A percentile compares a stretch with the other conserved stretches of the same genome.
phyloP scores from a whole-genome alignment of 2,113 vertebrate species.

The Trichomycterus rosablanca region DNA sequence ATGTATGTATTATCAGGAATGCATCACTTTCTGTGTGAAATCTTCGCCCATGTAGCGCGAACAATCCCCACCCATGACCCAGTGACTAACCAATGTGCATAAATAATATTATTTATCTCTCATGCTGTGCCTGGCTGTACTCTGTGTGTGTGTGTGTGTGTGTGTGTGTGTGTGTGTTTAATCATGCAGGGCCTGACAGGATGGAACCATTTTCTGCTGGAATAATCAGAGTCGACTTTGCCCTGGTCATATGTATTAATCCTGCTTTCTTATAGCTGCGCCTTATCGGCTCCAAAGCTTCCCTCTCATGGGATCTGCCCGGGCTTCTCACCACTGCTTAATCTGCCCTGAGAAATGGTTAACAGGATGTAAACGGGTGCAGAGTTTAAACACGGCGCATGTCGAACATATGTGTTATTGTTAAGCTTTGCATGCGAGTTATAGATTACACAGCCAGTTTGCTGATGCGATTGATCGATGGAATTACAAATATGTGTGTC shows the following conservation, averaged over 20 bases:
- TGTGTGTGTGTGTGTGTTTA: constrained; percentile 62
- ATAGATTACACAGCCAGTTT: constrained; percentile 64
- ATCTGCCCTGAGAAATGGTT: constrained; percentile 74
- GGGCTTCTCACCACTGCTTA: constrained; percentile 65
- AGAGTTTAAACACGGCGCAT: constrained; percentile 69
- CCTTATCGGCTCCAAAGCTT: constrained; percentile 75
- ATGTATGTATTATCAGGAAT: constrained; percentile 61
- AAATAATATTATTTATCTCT: constrained; percentile 73
- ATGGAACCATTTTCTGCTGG: constrained; percentile 64
- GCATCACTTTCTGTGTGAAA: constrained; percentile 60
- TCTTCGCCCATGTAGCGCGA: constrained; percentile 63
- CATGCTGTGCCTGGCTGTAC: constrained; percentile 59
- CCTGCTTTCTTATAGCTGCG: constrained; percentile 67
- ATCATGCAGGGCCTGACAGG: constrained; percentile 63
- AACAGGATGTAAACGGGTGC: constrained; percentile 77
- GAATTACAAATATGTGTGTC: constrained; percentile 70
- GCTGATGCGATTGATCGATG: constrained; percentile 71
- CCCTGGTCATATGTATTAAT: constrained; percentile 75
- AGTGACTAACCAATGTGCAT: constrained; percentile 66
- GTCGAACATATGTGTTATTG: constrained; percentile 72
- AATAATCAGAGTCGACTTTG: constrained; percentile 70
- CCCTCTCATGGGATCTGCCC: constrained; percentile 71
- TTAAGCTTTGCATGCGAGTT: constrained; percentile 65
- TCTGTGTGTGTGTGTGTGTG: constrained; percentile 50
- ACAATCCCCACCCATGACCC: constrained; percentile 67